Evolutionary conservation across 2,888 invertebrate genomes (phyloP).

Genomic region (Calliphora vomitoria): DNA sequence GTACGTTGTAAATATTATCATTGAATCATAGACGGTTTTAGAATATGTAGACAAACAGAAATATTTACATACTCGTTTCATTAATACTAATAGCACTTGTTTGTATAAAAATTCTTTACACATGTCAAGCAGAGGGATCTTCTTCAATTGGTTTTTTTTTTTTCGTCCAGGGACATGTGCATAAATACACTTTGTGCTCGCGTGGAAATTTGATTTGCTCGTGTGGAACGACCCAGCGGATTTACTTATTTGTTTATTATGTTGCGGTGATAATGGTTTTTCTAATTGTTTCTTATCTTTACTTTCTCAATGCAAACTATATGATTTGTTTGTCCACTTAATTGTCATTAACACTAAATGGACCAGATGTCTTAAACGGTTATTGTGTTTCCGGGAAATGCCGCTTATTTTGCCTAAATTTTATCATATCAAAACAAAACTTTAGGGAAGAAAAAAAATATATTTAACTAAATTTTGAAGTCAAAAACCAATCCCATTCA

Average conservation of each 20-base stretch:
- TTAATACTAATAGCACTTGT: neutral
- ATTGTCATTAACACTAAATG: neutral
- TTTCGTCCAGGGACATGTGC: neutral
- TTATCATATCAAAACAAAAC: no score
- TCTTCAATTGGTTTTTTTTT: slow-evolving; percentile 19
- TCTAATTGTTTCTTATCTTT: slow-evolving; percentile 9
- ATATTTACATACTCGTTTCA: neutral
- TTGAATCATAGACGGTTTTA: neutral
- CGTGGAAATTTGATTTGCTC: neutral
- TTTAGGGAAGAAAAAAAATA: no score
- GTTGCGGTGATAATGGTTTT: slow-evolving; percentile 52
- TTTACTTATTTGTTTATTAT: slow-evolving; percentile 39
- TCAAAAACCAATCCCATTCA: no score
- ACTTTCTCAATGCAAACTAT: neutral
- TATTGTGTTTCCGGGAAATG: neutral
- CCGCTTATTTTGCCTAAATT: no score
- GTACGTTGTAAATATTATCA: slow-evolving; percentile 5
- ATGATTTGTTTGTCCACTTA: neutral
- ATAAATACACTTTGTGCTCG: slow-evolving; percentile 10
- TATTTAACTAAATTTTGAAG: no score
- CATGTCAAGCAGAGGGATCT: slow-evolving; percentile 43
- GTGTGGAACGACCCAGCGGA: neutral
- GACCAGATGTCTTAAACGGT: neutral
- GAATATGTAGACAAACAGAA: neutral
- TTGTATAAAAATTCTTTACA: slow-evolving; percentile 28